Conservation (phyloP, 2,797 vertebrate species). For the Arnoldichthys spilopterus region DNA sequence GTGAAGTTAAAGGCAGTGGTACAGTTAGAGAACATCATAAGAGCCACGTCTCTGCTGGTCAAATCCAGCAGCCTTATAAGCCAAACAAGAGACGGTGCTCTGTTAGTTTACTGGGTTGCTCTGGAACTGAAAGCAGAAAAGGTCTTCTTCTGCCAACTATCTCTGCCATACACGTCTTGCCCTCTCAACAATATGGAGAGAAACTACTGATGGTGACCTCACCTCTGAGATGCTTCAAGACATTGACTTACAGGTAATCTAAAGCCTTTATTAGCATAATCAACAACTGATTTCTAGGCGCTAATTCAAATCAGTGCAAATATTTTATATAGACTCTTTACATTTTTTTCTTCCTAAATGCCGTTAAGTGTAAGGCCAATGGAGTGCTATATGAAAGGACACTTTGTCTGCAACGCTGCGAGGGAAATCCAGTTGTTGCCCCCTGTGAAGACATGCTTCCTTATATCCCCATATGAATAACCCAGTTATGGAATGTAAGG, state of each 20-base stretch:
- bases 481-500: conserved; percentile 99
- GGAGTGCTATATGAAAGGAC: conserved; percentile 68
- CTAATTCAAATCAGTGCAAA: not conserved
- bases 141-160: conserved; percentile 30
- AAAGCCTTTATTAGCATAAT: not conserved
- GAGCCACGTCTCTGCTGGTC: not conserved
- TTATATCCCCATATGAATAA: conserved; percentile 99
- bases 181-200: not conserved
- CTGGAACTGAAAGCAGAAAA: not conserved
- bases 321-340: not conserved
- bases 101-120: not conserved
- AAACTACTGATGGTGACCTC: not conserved
- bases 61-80: not conserved
- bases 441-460: conserved; percentile 95
- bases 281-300: not conserved
- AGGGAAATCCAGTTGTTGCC: conserved; percentile 74
- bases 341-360: not conserved
- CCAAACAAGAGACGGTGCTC: not conserved
- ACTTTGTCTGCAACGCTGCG: conserved; percentile 66
- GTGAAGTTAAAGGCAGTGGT: conserved; percentile 25
- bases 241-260: conserved; percentile 37
- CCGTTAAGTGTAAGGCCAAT: conserved; percentile 43
- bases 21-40: conserved; percentile 1
- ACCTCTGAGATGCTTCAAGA: not conserved
- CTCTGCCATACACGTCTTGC: conserved; percentile 7